Conservation (phyloP, 2,888 invertebrate genomes). For the Syritta pipiens region DNA sequence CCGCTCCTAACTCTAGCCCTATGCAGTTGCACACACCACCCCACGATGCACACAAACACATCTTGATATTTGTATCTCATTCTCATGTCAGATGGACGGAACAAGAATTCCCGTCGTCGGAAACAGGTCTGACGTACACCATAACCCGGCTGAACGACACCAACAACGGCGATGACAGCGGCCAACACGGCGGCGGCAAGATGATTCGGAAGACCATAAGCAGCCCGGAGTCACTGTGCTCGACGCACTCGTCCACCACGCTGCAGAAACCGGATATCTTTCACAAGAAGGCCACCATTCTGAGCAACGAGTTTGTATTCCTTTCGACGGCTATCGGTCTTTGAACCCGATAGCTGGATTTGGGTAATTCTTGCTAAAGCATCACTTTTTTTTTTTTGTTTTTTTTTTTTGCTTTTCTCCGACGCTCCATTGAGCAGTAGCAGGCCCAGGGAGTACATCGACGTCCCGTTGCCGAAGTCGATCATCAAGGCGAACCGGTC, state of each 20-base stretch:
- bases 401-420: no score
- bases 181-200: conserved; percentile 70
- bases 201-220: conserved; percentile 69
- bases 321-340: conserved; percentile 4
- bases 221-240: conserved; percentile 75
- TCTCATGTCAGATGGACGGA: conserved; percentile 74
- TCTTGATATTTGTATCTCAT: conserved; percentile 14
- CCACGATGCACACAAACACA: not conserved
- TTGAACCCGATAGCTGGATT: conserved; percentile 19
- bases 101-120: conserved; percentile 77
- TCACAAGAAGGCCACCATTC: conserved; percentile 61
- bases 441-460: conserved; percentile 78
- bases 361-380: conserved; percentile 54
- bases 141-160: conserved; percentile 76
- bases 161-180: conserved; percentile 72
- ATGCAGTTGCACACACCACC: not conserved
- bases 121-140: conserved; percentile 78
- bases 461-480: conserved; percentile 79
- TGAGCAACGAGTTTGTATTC: conserved; percentile 62
- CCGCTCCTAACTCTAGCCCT: conserved; percentile 39
- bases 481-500: conserved; percentile 74
- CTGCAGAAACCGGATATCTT: conserved; percentile 64
- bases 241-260: conserved; percentile 73
- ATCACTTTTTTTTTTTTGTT: conserved; percentile 29
- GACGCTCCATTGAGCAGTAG: conserved; percentile 71